These are phyloP conservation scores for Prolemur simus DNA, from an alignment of 2,113 vertebrate genomes.

Conservation along the genomic window DNA sequence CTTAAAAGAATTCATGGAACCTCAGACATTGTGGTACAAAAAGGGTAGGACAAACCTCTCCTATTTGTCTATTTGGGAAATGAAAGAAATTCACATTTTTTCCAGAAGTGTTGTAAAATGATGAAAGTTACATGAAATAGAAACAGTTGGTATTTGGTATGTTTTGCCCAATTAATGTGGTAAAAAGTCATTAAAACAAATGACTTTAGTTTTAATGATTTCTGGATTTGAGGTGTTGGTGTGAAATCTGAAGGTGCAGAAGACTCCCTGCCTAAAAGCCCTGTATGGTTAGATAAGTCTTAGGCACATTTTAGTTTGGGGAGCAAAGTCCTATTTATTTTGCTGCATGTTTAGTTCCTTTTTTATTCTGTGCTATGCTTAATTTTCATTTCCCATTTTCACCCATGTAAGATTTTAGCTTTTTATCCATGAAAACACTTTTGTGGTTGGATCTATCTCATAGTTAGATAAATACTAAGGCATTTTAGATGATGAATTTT, in stretches of 20 bases:
- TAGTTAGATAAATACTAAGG: slow-evolving; percentile 13
- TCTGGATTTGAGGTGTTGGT: neutral
- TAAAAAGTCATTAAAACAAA: neutral
- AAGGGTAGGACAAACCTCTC: neutral
- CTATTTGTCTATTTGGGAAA: neutral
- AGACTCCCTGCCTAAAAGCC: neutral
- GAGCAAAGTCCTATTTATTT: slow-evolving; percentile 66
- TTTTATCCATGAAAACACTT: neutral
- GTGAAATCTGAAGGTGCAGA: slow-evolving; percentile 9
- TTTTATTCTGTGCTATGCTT: slow-evolving; percentile 64
- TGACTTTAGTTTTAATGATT: neutral
- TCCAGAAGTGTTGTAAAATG: slow-evolving; percentile 8
- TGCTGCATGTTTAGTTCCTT: slow-evolving; percentile 53
- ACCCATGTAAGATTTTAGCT: slow-evolving; percentile 41
- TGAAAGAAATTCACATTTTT: slow-evolving; percentile 18
- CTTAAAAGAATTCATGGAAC: slow-evolving; percentile 34
- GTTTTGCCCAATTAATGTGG: neutral
- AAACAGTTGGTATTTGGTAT: slow-evolving; percentile 16
- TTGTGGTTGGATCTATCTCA: neutral
- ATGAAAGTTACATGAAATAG: slow-evolving; percentile 31
- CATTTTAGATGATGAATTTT: slow-evolving; percentile 32
- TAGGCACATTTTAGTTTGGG: slow-evolving; percentile 4
- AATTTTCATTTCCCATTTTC: slow-evolving; percentile 65
- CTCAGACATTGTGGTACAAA: neutral
- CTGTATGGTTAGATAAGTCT: slow-evolving; percentile 46